Conservation (phyloP, 1,140 invertebrate species). For the Sycobia sp. region DNA sequence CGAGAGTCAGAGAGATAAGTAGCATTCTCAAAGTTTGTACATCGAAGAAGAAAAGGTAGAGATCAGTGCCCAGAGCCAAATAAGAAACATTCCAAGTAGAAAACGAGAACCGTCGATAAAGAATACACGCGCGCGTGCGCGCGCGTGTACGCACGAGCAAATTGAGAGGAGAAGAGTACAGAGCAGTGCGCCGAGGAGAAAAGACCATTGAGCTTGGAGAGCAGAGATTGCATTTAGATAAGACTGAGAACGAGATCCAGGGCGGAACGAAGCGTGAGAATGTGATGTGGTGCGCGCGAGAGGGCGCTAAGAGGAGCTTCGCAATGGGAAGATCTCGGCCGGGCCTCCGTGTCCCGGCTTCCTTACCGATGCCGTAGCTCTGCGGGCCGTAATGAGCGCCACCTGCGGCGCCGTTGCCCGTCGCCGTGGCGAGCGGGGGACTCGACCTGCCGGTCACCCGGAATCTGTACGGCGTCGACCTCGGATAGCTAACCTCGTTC, state of each 20-base stretch:
- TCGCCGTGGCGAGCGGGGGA: conserved; percentile 34
- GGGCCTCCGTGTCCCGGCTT: conserved; percentile 18
- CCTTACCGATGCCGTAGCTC: conserved; percentile 54
- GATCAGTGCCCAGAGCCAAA: too few relatives aligned
- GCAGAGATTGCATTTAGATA: background rate
- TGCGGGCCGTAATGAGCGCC: conserved; percentile 40
- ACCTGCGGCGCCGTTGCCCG: too few relatives aligned
- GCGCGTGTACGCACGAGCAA: too few relatives aligned
- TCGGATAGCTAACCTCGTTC: conserved; percentile 52
- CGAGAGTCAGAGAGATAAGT: too few relatives aligned
- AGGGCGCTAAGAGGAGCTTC: too few relatives aligned
- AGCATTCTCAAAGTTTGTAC: too few relatives aligned
- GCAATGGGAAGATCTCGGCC: too few relatives aligned
- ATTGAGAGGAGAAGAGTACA: background rate
- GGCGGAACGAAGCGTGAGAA: conserved; percentile 19
- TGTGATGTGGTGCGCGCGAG: too few relatives aligned
- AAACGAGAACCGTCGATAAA: too few relatives aligned
- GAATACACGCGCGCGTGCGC: too few relatives aligned
- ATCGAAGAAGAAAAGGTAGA: too few relatives aligned
- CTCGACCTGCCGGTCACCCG: conserved; percentile 45
- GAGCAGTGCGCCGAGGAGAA: conserved; percentile 13
- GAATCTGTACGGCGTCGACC: conserved; percentile 54
- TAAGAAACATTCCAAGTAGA: too few relatives aligned
- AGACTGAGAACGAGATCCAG: conserved; percentile 14
- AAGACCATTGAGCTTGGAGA: conserved; percentile 25